phyloP scores from a whole-genome alignment of 2,113 vertebrate genomes.

The Paradisaea rubra region DNA sequence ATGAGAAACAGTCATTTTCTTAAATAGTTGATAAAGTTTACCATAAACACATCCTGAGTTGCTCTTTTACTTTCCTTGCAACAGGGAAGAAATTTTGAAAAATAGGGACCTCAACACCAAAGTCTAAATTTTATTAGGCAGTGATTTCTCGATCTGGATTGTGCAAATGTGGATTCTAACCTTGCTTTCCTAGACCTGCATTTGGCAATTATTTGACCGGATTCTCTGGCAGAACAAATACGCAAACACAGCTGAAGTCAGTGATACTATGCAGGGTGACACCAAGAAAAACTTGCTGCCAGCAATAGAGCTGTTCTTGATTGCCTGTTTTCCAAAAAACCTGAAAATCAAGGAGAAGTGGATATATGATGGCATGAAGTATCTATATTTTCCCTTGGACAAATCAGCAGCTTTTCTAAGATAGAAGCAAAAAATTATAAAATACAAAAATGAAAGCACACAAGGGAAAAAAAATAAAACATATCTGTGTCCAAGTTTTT shows the following conservation, averaged over 20 bases:
- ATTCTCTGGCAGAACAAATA: background rate
- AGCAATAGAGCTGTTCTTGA: background rate
- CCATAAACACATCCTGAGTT: background rate
- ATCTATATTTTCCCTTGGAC: background rate
- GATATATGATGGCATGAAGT: background rate
- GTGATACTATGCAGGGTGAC: background rate
- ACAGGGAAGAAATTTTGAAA: background rate
- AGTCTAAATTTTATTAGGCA: background rate
- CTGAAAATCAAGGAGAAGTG: background rate
- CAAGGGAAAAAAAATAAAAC: background rate
- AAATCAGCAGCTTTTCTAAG: background rate
- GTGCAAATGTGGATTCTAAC: background rate
- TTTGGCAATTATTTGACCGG: background rate
- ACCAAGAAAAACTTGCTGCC: background rate
- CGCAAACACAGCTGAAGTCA: background rate
- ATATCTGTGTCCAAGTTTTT: background rate
- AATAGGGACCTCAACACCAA: background rate
- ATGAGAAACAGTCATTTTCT: background rate
- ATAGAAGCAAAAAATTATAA: background rate
- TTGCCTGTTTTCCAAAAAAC: background rate
- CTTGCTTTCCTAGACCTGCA: background rate
- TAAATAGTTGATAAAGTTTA: background rate
- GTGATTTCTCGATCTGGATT: background rate
- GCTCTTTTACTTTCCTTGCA: background rate
- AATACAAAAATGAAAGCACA: background rate